Conservation (phyloP, 2,113 vertebrate genomes). For the Calidris pygmaea region DNA sequence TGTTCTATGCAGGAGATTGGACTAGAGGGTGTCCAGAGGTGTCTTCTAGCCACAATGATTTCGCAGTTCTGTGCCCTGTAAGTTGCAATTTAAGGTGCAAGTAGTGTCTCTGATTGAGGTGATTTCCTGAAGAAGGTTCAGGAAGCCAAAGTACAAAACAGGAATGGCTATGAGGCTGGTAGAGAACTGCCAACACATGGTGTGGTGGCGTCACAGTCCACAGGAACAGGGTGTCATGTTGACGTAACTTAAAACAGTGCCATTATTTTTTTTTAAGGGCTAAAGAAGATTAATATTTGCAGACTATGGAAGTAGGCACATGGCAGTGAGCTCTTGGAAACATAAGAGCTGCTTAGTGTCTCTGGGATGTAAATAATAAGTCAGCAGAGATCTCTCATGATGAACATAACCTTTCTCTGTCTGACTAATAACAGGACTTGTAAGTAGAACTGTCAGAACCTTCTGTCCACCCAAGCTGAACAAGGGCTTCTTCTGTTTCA, state of each 20-base stretch:
- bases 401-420: not conserved
- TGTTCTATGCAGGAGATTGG: not conserved
- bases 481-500: not conserved
- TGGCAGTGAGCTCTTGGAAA: not conserved
- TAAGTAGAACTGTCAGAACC: not conserved
- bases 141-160: not conserved
- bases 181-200: not conserved
- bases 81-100: not conserved
- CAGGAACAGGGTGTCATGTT: not conserved
- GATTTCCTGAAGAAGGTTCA: not conserved
- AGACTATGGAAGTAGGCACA: not conserved
- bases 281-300: not conserved
- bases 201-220: not conserved
- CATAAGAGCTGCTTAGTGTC: not conserved
- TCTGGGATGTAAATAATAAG: not conserved
- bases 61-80: not conserved
- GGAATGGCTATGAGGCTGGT: not conserved
- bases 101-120: not conserved
- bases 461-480: not conserved
- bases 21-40: not conserved
- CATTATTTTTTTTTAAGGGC: not conserved
- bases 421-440: constrained; percentile 6
- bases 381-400: not conserved
- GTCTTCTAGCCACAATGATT: not conserved
- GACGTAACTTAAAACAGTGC: not conserved